Conservation (phyloP, 2,797 vertebrate genomes). For the Lepus oiostolus region DNA sequence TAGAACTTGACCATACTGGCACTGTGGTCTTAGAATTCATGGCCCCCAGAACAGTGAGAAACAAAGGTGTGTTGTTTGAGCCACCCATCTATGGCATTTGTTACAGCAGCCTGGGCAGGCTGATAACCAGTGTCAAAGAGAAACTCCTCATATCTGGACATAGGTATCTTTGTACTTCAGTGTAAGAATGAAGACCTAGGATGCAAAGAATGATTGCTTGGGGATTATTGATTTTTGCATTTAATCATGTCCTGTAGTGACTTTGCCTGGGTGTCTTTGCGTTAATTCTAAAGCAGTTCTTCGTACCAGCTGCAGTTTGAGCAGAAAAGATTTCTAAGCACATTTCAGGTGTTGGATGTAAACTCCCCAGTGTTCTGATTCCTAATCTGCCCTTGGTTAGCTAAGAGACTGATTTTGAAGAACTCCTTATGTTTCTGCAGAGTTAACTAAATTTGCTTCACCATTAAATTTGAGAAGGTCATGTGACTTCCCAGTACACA, state of each 20-base stretch:
- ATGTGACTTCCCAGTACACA: constrained; percentile 53
- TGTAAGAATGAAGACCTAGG: not conserved
- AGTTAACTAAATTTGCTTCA: constrained; percentile 77
- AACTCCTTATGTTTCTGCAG: constrained; percentile 76
- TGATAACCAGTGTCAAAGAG: not conserved
- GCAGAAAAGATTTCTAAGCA: constrained; percentile 27
- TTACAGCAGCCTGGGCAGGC: not conserved
- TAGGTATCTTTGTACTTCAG: constrained; percentile 3
- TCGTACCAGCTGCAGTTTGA: not conserved
- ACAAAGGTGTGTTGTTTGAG: not conserved
- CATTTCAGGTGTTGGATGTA: constrained; percentile 38
- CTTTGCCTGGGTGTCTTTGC: not conserved
- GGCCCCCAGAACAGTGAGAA: not conserved
- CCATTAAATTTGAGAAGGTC: constrained; percentile 75
- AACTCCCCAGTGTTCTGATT: constrained; percentile 25
- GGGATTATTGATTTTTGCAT: constrained; percentile 7
- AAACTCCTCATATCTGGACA: not conserved
- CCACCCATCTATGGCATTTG: not conserved
- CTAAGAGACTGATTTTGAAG: constrained; percentile 44
- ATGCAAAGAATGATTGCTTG: not conserved
- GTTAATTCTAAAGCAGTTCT: accelerated
- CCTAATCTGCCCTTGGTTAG: constrained; percentile 60
- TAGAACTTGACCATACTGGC: not conserved
- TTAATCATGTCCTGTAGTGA: not conserved
- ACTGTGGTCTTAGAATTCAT: not conserved